Evolutionary conservation across 1,140 invertebrate genomes (phyloP).

Genomic region (Meloidogyne chitwoodi): DNA sequence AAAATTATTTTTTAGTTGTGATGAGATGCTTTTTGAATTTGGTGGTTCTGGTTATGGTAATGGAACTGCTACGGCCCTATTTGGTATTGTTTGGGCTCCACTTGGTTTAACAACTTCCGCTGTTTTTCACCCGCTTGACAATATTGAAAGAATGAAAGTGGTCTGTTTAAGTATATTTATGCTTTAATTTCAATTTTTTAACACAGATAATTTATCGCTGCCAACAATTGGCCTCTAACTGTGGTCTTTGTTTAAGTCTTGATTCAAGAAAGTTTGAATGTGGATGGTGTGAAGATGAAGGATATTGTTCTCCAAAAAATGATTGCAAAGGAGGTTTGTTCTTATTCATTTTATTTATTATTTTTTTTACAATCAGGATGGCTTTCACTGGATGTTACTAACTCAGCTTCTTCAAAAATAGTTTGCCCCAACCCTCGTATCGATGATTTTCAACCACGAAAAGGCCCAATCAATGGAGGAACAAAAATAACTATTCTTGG

Average conservation of each 20-base stretch:
- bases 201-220: slow-evolving; percentile 52
- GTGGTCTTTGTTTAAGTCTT: slow-evolving; percentile 50
- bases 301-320: slow-evolving; percentile 32
- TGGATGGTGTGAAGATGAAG: slow-evolving; percentile 51
- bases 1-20: slow-evolving; percentile 35
- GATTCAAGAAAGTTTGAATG: slow-evolving; percentile 50
- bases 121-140: slow-evolving; percentile 27
- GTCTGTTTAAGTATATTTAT: neutral
- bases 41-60: slow-evolving; percentile 43
- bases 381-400: slow-evolving; percentile 16
- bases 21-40: slow-evolving; percentile 56
- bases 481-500: slow-evolving; percentile 88
- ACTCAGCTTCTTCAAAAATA: slow-evolving; percentile 2
- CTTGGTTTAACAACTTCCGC: neutral
- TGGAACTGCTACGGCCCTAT: slow-evolving; percentile 46
- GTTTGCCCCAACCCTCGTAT: slow-evolving; percentile 54
- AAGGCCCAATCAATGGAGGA: slow-evolving; percentile 89
- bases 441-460: slow-evolving; percentile 75
- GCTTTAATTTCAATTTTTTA: neutral
- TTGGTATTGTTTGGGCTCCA: slow-evolving; percentile 45
- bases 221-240: slow-evolving; percentile 52
- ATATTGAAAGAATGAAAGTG: slow-evolving; percentile 16
- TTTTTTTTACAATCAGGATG: neutral
- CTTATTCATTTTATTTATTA: neutral
- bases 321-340: slow-evolving; percentile 14